Percentiles rank a stretch among this genome's conserved stretches.
phyloP scores from a whole-genome alignment of 1,140 invertebrate species.

The Brachionus plicatilis region DNA sequence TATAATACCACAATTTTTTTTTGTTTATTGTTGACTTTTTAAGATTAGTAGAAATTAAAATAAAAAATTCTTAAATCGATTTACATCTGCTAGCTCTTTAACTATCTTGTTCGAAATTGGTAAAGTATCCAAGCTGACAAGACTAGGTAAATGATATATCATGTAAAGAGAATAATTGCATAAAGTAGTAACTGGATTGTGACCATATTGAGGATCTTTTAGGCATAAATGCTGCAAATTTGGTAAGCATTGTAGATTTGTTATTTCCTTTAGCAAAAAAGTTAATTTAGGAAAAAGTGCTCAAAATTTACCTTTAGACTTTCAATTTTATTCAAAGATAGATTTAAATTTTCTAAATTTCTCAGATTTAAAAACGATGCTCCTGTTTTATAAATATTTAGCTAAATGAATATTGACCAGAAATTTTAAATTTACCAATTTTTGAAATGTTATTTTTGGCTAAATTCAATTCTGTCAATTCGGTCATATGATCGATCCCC shows the following conservation, averaged over 20 bases:
- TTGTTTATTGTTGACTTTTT: slow-evolving; percentile 48
- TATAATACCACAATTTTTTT: slow-evolving; percentile 56
- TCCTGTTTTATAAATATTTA: slow-evolving; percentile 44
- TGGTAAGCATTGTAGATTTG: slow-evolving; percentile 48
- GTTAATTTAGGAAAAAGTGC: background rate
- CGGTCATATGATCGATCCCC: slow-evolving; percentile 25
- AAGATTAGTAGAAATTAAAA: background rate
- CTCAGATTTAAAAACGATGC: slow-evolving; percentile 47
- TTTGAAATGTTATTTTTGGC: slow-evolving; percentile 53
- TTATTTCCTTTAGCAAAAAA: slow-evolving; percentile 48
- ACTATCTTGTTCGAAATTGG: slow-evolving; percentile 49
- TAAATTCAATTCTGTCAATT: slow-evolving; percentile 51
- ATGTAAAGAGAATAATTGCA: slow-evolving; percentile 55
- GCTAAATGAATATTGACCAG: background rate
- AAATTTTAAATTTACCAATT: slow-evolving; percentile 48
- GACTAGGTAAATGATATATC: slow-evolving; percentile 51
- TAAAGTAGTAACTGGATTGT: slow-evolving; percentile 48
- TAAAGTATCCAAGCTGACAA: slow-evolving; percentile 49
- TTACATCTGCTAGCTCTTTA: slow-evolving; percentile 52
- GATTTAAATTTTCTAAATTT: slow-evolving; percentile 49
- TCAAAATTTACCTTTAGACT: slow-evolving; percentile 48
- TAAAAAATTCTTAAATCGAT: background rate
- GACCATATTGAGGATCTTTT: slow-evolving; percentile 51
- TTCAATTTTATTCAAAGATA: slow-evolving; percentile 52
- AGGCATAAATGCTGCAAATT: slow-evolving; percentile 47